Base-by-base conservation (phyloP, 2,888 invertebrate genomes). In the Thecocarcelia acutangulata region DNA sequence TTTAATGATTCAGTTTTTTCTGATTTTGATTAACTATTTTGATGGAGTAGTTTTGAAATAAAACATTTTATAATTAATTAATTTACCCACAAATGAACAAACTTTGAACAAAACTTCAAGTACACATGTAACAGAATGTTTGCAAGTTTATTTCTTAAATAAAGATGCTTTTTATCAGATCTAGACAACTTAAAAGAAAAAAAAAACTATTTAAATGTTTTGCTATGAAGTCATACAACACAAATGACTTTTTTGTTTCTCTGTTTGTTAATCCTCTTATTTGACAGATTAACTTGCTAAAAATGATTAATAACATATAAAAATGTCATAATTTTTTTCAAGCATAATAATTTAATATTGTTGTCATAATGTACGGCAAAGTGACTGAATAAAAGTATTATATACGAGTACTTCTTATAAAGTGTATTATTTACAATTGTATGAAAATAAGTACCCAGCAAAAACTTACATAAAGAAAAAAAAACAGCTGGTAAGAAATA, bases 11-110 rank as follows among this genome's bases (percentile, higher is more conserved):
- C 61, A 15, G n/a, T 64, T 54, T 24, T 24, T 54, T 42, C 40
- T 52, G 19, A 11, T 50, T 69, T 63, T 64, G 42, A 58, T 70
- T 58, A 50, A 59, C 64, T 58, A 78, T 54, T 74, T 74, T 82
- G 82, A 82, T 82, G 73, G 78, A 82, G 82, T 78, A 70, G 52
- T 54, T 75, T 78, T 70, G 78, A 64, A 78, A 70, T 82, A 54
- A 66, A 68, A 59, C 42, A 78, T 64, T 59, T 44, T 59, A 78
- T 78, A 82, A 74, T 78, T 78, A 82, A 74, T 82, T 82, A 78
- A 74, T 78, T 74, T 74, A 70, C 37, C 69, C 54, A 74, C 58
- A 78, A 75, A 59, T 74, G 33, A 33, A 33, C 44, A 58, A 48
- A 24, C 19, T 74, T 33, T 70, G 46, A 77, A 63, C 77, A 68